Percentiles rank a stretch among this genome's conserved stretches.
phyloP scores from a whole-genome alignment of 2,888 invertebrate genomes.

The Laspeyria flexula region DNA sequence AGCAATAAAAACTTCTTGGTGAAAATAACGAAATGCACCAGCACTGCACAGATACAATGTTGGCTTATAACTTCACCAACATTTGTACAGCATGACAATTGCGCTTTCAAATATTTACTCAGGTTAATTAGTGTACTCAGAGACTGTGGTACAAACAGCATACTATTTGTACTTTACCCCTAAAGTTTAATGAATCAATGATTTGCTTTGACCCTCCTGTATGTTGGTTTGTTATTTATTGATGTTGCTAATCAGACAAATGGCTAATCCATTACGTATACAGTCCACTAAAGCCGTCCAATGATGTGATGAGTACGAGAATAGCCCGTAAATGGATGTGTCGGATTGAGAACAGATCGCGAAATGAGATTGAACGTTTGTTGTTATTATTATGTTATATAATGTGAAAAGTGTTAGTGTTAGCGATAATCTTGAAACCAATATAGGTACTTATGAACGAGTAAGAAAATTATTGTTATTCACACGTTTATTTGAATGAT shows the following conservation, averaged over 20 bases:
- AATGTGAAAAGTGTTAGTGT: not conserved
- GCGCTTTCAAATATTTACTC: slow-evolving; percentile 67
- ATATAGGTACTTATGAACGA: not conserved
- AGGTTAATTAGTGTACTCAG: slow-evolving; percentile 75
- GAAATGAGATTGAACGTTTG: slow-evolving; percentile 11
- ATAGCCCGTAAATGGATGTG: slow-evolving; percentile 64
- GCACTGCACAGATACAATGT: slow-evolving; percentile 38
- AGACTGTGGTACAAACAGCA: slow-evolving; percentile 56
- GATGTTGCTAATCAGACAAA: slow-evolving; percentile 83
- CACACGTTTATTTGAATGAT: no score
- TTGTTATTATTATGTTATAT: slow-evolving; percentile 4
- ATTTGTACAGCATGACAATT: slow-evolving; percentile 47
- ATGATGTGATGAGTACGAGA: slow-evolving; percentile 59
- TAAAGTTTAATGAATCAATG: slow-evolving; percentile 80
- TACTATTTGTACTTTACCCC: slow-evolving; percentile 64
- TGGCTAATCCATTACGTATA: slow-evolving; percentile 82
- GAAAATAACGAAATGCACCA: slow-evolving; percentile 6
- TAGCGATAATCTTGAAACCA: not conserved
- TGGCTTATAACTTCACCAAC: slow-evolving; percentile 41
- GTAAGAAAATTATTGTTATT: no score
- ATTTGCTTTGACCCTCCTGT: slow-evolving; percentile 69
- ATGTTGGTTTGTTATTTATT: slow-evolving; percentile 77
- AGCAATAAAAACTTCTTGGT: slow-evolving; percentile 1
- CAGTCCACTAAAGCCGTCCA: slow-evolving; percentile 56
- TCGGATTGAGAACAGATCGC: slow-evolving; percentile 40